Conservation (phyloP, 2,888 invertebrate species). For the Apodemia duryi region DNA sequence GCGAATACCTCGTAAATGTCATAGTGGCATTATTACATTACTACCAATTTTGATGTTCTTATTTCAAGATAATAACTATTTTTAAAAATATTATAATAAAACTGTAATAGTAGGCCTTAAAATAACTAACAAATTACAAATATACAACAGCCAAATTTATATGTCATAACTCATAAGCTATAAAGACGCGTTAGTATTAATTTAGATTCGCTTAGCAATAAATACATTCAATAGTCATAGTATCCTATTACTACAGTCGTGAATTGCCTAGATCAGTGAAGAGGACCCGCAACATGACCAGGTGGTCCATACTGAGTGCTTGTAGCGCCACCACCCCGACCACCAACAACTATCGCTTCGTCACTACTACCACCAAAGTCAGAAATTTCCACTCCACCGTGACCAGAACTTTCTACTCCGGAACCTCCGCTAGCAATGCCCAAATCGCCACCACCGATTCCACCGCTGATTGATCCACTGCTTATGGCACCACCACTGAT, state of each 20-base stretch:
- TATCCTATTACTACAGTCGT: conserved; percentile 49
- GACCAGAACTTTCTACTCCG: conserved; percentile 43
- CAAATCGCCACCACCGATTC: conserved; percentile 42
- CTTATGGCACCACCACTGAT: conserved; percentile 46
- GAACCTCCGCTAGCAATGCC: conserved; percentile 44
- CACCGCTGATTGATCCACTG: conserved; percentile 48
- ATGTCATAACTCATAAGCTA: too few relatives aligned
- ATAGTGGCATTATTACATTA: too few relatives aligned
- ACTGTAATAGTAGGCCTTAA: too few relatives aligned
- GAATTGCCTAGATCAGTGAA: conserved; percentile 54
- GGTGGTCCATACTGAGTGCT: conserved; percentile 76
- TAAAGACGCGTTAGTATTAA: background rate
- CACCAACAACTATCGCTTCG: conserved; percentile 40
- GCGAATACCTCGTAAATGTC: too few relatives aligned
- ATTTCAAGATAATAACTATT: too few relatives aligned
- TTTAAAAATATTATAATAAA: too few relatives aligned
- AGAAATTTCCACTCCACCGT: conserved; percentile 51
- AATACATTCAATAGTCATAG: conserved; percentile 45
- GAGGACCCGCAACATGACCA: conserved; percentile 70
- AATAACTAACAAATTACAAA: too few relatives aligned
- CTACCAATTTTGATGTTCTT: too few relatives aligned
- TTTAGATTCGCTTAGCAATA: conserved; percentile 47
- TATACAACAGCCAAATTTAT: too few relatives aligned
- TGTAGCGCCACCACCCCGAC: conserved; percentile 57
- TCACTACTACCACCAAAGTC: conserved; percentile 57